phyloP scores from a whole-genome alignment of 2,888 invertebrate species.

The Drosophila mimetica region DNA sequence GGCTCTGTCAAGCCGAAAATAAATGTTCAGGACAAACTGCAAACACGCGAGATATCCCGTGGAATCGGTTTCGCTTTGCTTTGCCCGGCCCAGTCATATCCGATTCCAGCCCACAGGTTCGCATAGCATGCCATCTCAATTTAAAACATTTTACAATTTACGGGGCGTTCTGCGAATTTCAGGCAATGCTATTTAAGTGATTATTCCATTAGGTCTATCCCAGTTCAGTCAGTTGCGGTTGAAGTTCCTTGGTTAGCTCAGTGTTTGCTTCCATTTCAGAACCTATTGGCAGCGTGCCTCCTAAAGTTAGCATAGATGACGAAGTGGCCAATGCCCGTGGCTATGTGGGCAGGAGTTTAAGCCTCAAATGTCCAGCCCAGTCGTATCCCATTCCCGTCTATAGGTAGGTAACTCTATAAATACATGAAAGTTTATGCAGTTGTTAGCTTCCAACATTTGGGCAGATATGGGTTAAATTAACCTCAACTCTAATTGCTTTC shows the following conservation, averaged over 20 bases:
- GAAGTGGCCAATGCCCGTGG: conserved; percentile 78
- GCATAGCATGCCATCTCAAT: conserved; percentile 35
- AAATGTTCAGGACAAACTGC: conserved; percentile 88
- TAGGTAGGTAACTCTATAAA: conserved; percentile 86
- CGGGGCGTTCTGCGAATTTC: conserved; percentile 14
- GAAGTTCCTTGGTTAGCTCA: not conserved
- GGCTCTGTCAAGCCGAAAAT: conserved; percentile 88
- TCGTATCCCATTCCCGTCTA: conserved; percentile 90
- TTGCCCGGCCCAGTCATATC: conserved; percentile 91
- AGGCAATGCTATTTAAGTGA: conserved; percentile 50
- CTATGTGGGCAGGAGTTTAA: conserved; percentile 84
- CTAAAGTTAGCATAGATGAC: conserved; percentile 86
- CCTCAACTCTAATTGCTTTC: not conserved
- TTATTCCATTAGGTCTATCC: conserved; percentile 45
- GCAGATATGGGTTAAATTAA: conserved; percentile 29
- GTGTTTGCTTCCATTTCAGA: conserved; percentile 69
- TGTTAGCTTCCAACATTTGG: conserved; percentile 61
- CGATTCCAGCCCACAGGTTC: conserved; percentile 90
- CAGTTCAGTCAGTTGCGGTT: conserved; percentile 48
- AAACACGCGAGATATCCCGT: conserved; percentile 85
- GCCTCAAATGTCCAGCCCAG: conserved; percentile 90
- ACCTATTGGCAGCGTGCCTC: conserved; percentile 85
- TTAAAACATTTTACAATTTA: conserved; percentile 55
- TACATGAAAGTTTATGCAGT: no score
- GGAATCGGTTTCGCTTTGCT: conserved; percentile 87